These are phyloP conservation scores for Notamacropus eugenii DNA, from an alignment of 2,797 vertebrate genomes.

Conservation along the genomic window DNA sequence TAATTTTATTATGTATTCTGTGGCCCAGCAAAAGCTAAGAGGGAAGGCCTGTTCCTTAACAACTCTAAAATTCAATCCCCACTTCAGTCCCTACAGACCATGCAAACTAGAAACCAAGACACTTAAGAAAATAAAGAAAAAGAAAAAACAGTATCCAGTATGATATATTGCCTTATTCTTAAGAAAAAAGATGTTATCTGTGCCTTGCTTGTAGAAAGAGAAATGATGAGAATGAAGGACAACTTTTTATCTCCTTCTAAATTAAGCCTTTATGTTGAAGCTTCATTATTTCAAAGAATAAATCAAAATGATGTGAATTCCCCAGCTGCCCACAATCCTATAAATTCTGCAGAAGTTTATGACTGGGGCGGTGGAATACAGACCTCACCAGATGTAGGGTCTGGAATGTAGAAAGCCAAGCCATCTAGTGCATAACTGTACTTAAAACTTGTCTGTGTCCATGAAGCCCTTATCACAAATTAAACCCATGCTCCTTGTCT, in stretches of 20 bases:
- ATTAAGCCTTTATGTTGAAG: background rate
- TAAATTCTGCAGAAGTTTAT: background rate
- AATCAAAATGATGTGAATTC: background rate
- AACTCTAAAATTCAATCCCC: background rate
- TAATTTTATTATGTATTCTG: background rate
- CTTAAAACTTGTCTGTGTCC: background rate
- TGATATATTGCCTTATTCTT: background rate
- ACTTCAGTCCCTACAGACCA: background rate
- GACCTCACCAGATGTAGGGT: background rate
- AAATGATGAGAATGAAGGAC: background rate
- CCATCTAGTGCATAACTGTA: background rate
- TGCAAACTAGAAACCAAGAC: background rate
- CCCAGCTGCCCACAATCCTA: background rate
- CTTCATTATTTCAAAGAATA: background rate
- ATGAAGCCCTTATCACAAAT: background rate
- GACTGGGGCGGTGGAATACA: background rate
- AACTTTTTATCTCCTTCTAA: background rate
- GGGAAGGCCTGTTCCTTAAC: background rate
- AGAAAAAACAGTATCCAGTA: background rate
- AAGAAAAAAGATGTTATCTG: background rate
- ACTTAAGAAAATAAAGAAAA: background rate
- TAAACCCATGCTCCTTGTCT: background rate
- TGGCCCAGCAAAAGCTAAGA: background rate
- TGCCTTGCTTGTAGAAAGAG: background rate
- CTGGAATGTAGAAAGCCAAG: background rate